A percentile compares a stretch with the other conserved stretches of the same genome.
These are phyloP conservation scores for Nixonia krombeini DNA, from an alignment of 1,140 invertebrate genomes.

Conservation along the genomic window DNA sequence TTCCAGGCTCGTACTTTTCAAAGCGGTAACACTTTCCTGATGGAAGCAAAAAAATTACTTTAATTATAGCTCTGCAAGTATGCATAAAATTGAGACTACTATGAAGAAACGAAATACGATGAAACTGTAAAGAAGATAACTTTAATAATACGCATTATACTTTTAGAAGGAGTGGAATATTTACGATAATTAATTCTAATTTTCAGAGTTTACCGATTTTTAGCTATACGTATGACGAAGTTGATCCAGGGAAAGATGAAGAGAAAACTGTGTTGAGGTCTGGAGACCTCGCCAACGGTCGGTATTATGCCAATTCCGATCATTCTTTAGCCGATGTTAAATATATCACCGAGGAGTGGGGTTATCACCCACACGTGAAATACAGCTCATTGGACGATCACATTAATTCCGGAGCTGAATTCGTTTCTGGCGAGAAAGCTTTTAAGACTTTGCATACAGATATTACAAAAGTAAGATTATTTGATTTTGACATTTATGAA, in stretches of 20 bases:
- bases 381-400: slow-evolving; percentile 70
- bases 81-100: too few relatives aligned
- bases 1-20: not conserved
- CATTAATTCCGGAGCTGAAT: slow-evolving; percentile 63
- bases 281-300: slow-evolving; percentile 72
- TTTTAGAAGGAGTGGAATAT: too few relatives aligned
- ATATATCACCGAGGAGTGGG: slow-evolving; percentile 76
- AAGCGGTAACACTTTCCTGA: not conserved
- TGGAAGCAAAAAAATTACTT: too few relatives aligned
- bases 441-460: slow-evolving; percentile 66
- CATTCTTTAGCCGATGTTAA: slow-evolving; percentile 71
- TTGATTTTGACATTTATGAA: slow-evolving; percentile 1
- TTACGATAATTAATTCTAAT: too few relatives aligned
- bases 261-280: slow-evolving; percentile 73
- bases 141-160: too few relatives aligned
- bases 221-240: slow-evolving; percentile 70
- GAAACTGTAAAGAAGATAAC: too few relatives aligned
- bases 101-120: too few relatives aligned
- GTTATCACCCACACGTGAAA: slow-evolving; percentile 76
- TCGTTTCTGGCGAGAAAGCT: slow-evolving; percentile 74
- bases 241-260: slow-evolving; percentile 68
- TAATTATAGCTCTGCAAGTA: too few relatives aligned
- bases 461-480: slow-evolving; percentile 49
- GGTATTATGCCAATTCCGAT: slow-evolving; percentile 62
- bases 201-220: slow-evolving; percentile 71